phyloP scores from a whole-genome alignment of 2,888 invertebrate species.

The Fragum whitleyi region DNA sequence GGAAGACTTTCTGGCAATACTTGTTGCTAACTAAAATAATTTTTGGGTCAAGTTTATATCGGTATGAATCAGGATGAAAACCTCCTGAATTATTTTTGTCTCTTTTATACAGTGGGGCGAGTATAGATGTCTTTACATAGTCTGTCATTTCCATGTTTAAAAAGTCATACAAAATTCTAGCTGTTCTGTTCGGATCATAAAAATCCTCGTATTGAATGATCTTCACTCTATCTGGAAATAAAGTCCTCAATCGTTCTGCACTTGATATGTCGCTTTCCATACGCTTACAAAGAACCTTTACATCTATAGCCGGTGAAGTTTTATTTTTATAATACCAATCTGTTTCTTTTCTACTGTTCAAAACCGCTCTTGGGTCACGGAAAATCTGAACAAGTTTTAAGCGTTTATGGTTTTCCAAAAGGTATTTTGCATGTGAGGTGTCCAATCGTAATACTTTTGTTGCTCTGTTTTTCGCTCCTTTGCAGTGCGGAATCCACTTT shows the following conservation, averaged over 20 bases:
- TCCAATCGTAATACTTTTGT: background rate
- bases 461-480: background rate
- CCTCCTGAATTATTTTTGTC: background rate
- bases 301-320: background rate
- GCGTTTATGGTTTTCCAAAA: too few species aligned
- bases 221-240: constrained; percentile 32
- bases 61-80: constrained; percentile 2
- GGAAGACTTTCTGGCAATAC: background rate
- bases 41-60: background rate
- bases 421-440: background rate
- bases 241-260: background rate
- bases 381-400: constrained; percentile 3
- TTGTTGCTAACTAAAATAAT: background rate
- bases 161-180: too few species aligned
- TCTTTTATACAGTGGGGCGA: too few species aligned
- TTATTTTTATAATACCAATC: background rate
- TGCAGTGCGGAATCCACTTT: background rate
- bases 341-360: background rate
- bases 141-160: constrained; percentile 23
- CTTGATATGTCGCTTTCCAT: background rate
- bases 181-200: too few species aligned
- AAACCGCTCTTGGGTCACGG: background rate
- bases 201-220: too few species aligned
- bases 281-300: background rate
- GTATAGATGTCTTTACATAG: background rate